These are phyloP conservation scores for Archegozetes longisetosus DNA, from an alignment of 1,140 invertebrate genomes.

Conservation along the genomic window DNA sequence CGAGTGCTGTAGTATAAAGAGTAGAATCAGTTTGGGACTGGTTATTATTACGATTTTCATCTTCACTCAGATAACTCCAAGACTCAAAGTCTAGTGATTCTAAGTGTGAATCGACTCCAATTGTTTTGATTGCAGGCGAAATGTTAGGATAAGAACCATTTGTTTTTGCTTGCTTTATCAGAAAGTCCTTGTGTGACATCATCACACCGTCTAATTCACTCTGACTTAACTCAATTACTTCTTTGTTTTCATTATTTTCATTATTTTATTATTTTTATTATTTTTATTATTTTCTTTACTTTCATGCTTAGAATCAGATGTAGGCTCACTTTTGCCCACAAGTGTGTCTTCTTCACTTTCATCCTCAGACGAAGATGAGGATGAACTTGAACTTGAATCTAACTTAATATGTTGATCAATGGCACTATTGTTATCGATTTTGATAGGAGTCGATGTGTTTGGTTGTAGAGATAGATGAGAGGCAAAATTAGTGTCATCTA, in stretches of 20 bases:
- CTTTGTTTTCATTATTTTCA: neutral
- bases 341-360: too few species aligned
- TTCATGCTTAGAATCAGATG: too few species aligned
- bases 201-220: slow-evolving; percentile 9
- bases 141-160: neutral
- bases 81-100: slow-evolving; percentile 1
- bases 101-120: neutral
- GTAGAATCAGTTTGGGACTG: neutral
- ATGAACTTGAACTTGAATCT: too few species aligned
- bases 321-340: too few species aligned
- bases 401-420: too few species aligned
- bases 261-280: neutral
- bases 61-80: slow-evolving; percentile 4
- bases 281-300: too few species aligned
- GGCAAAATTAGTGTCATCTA: too few species aligned
- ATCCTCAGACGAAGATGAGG: too few species aligned
- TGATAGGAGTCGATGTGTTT: too few species aligned
- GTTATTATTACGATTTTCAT: neutral
- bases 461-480: too few species aligned
- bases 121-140: neutral
- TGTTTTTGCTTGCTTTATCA: neutral
- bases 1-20: neutral
- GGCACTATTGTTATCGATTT: too few species aligned
- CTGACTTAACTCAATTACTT: slow-evolving; percentile 12
- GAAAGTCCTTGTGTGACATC: slow-evolving; percentile 12